Conservation (phyloP, 2,113 vertebrate species). For the Psettodes erumei region DNA sequence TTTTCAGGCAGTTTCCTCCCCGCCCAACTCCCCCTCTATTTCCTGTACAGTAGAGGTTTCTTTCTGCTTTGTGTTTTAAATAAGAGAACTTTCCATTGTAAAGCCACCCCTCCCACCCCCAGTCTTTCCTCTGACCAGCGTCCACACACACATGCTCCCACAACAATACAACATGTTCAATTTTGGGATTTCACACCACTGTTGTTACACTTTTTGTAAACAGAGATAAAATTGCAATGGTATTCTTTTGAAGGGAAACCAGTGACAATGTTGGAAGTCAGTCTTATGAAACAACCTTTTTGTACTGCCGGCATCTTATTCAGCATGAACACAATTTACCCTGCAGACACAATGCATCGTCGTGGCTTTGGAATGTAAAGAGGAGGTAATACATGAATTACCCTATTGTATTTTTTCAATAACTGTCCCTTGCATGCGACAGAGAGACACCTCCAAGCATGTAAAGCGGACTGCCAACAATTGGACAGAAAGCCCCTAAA, state of each 20-base stretch:
- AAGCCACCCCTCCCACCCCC: background rate
- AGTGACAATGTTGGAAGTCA: constrained; percentile 53
- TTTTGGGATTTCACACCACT: constrained; percentile 41
- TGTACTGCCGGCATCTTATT: constrained; percentile 58
- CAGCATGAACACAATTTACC: constrained; percentile 37
- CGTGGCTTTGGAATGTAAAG: constrained; percentile 46
- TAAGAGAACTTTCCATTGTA: constrained; percentile 54
- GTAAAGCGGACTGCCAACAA: constrained; percentile 27
- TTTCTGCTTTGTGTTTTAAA: constrained; percentile 44
- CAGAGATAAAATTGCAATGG: constrained; percentile 43
- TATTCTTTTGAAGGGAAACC: constrained; percentile 58
- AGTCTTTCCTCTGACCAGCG: constrained; percentile 10
- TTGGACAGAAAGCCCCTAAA: background rate
- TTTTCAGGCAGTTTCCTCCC: constrained; percentile 65
- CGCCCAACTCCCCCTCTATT: constrained; percentile 32
- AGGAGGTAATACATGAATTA: constrained; percentile 35
- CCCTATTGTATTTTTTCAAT: constrained; percentile 43
- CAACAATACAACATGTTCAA: constrained; percentile 33
- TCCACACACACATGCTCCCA: constrained; percentile 1
- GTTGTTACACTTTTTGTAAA: constrained; percentile 43
- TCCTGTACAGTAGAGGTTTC: constrained; percentile 64
- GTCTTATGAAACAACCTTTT: constrained; percentile 57
- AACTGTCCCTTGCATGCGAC: constrained; percentile 33
- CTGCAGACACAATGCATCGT: constrained; percentile 49
- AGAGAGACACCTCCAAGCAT: constrained; percentile 25